These are phyloP conservation scores for Tapirus indicus DNA, from an alignment of 2,797 vertebrate species.

Conservation along the genomic window DNA sequence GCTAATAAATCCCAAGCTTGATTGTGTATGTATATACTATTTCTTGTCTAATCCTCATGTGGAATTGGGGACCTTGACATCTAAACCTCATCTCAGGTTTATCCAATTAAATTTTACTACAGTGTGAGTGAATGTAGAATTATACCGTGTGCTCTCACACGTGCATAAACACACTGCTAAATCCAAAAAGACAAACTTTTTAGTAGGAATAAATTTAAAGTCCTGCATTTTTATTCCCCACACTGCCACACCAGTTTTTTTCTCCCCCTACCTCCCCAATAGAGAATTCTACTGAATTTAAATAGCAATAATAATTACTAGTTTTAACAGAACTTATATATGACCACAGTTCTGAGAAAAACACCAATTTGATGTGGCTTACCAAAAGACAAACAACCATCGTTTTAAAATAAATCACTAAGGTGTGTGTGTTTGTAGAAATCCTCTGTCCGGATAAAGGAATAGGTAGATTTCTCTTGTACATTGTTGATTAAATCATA, in stretches of 20 bases:
- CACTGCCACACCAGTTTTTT: not conserved
- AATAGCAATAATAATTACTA: not conserved
- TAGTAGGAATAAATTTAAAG: not conserved
- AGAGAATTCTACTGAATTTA: not conserved
- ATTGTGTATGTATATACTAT: not conserved
- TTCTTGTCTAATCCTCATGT: not conserved
- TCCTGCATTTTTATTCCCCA: not conserved
- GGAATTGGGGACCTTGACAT: not conserved
- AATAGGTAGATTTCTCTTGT: not conserved
- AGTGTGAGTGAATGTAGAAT: not conserved
- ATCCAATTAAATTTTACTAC: not conserved
- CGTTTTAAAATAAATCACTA: not conserved
- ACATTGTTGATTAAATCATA: not conserved
- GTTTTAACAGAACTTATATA: conserved; percentile 12
- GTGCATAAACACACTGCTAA: not conserved
- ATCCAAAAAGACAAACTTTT: not conserved
- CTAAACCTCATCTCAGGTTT: not conserved
- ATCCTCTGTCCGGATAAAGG: not conserved
- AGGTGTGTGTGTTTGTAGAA: not conserved
- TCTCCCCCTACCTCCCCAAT: not conserved
- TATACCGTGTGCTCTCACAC: not conserved
- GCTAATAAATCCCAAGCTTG: not conserved
- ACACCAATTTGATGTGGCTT: not conserved
- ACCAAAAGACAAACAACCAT: not conserved
- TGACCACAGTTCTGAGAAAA: not conserved